Evolutionary conservation across 2,797 vertebrate species (phyloP).

Genomic region (Dendrocincla fuliginosa): DNA sequence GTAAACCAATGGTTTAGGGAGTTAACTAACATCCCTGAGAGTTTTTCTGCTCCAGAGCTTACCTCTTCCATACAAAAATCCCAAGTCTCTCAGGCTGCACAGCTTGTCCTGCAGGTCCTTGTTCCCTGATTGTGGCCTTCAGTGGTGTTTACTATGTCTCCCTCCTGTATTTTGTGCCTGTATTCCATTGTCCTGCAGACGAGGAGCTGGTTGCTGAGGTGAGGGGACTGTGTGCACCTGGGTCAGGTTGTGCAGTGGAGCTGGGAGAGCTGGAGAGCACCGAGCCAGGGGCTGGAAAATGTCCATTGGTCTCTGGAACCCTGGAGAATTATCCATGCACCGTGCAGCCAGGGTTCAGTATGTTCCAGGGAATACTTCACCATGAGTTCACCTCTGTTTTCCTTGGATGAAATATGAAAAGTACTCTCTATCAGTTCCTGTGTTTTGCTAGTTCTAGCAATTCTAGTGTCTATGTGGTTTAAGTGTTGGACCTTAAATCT

Average conservation of each 20-base stretch:
- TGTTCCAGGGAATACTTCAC: constrained; percentile 21
- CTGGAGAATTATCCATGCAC: neutral
- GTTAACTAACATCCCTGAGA: neutral
- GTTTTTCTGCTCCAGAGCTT: neutral
- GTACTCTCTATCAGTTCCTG: neutral
- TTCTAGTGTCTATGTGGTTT: neutral
- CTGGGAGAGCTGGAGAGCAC: neutral
- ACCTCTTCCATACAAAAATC: neutral
- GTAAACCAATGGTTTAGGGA: neutral
- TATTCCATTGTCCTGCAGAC: neutral
- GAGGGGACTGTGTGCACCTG: fast-evolving
- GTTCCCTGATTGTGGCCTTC: neutral
- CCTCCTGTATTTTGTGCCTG: neutral
- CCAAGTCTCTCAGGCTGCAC: neutral
- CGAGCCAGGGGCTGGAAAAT: neutral
- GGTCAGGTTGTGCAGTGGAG: neutral
- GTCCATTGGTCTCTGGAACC: neutral
- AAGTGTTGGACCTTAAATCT: neutral
- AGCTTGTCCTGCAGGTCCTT: neutral
- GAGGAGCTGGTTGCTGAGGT: neutral
- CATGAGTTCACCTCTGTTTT: neutral
- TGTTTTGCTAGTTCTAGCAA: neutral
- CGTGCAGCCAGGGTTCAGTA: neutral
- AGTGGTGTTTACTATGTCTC: neutral
- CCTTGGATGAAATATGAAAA: neutral